These are phyloP conservation scores for Galeopterus variegatus DNA, from an alignment of 2,113 vertebrate species.

Conservation along the genomic window DNA sequence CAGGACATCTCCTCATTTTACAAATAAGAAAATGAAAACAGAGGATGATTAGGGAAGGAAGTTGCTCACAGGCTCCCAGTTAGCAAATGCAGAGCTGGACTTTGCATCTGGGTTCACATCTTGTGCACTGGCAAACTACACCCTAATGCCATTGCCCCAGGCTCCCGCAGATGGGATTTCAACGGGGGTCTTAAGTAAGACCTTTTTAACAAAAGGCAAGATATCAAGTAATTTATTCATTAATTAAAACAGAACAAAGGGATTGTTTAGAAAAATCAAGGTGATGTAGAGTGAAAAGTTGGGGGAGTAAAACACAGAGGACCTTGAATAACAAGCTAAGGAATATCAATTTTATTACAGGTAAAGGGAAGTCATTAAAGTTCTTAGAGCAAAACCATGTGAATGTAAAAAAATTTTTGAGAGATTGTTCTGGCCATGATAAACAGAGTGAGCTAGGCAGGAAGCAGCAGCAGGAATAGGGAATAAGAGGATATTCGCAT, in stretches of 20 bases:
- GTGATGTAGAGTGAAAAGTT: background rate
- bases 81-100: background rate
- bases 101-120: background rate
- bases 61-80: background rate
- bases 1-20: background rate
- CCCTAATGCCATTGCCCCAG: background rate
- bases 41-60: background rate
- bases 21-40: background rate
- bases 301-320: background rate
- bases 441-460: background rate
- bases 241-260: slow-evolving; percentile 22
- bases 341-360: background rate
- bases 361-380: background rate
- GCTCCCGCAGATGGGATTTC: background rate
- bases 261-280: background rate
- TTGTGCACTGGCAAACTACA: background rate
- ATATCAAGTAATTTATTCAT: background rate
- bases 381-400: background rate
- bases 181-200: background rate
- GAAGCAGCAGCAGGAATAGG: background rate
- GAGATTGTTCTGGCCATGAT: background rate
- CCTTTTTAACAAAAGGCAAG: background rate
- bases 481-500: background rate
- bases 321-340: background rate
- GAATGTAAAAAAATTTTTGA: slow-evolving; percentile 17